These are phyloP conservation scores for Choloepus hoffmanni DNA, from an alignment of 2,113 vertebrate species.

Conservation along the genomic window DNA sequence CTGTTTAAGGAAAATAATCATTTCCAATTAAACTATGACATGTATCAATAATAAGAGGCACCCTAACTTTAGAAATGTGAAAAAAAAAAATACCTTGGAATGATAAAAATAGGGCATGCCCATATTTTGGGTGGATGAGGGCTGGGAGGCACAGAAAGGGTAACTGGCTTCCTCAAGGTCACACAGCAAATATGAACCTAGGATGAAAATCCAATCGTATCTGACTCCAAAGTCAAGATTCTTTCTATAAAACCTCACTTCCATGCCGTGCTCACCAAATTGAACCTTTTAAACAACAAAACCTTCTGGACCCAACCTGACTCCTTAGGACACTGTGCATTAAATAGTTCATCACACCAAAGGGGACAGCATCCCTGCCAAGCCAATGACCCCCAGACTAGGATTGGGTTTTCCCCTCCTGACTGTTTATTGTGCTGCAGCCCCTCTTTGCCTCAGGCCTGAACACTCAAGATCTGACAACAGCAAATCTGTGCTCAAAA, in stretches of 20 bases:
- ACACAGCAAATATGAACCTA: background rate
- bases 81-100: background rate
- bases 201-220: background rate
- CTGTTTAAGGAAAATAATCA: background rate
- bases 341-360: rapidly evolving
- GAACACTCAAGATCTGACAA: rapidly evolving
- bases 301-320: background rate
- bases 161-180: background rate
- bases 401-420: rapidly evolving
- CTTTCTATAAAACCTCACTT: background rate
- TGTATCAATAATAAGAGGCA: background rate
- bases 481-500: background rate
- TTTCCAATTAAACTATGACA: background rate
- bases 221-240: background rate
- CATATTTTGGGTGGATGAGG: background rate
- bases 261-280: rapidly evolving
- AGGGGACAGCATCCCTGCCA: background rate
- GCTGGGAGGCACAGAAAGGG: background rate
- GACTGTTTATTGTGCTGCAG: background rate
- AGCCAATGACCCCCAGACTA: background rate
- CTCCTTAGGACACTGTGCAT: too few species aligned
- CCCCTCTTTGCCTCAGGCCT: background rate
- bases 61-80: background rate
- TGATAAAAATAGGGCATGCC: background rate
- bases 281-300: background rate